Conservation (phyloP, 2,797 vertebrate genomes). For the Merluccius polli region DNA sequence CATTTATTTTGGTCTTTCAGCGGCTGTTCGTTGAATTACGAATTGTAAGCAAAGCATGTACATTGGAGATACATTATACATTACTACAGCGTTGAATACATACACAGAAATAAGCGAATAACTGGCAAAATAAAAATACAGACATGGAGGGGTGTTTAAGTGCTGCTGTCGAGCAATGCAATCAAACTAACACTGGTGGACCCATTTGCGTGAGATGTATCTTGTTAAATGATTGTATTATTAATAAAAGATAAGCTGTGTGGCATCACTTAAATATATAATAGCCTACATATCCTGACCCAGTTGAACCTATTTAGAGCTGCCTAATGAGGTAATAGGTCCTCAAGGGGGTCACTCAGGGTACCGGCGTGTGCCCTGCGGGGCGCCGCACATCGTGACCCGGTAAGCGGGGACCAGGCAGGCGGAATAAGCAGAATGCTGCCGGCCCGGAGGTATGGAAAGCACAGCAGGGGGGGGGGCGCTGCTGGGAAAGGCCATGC, state of each 20-base stretch:
- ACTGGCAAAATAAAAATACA: too few species aligned
- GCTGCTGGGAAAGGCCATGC: not conserved
- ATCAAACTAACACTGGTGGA: not conserved
- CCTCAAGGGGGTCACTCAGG: not conserved
- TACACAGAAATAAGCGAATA: not conserved
- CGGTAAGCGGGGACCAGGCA: not conserved
- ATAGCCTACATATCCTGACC: not conserved
- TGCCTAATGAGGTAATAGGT: not conserved
- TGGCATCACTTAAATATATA: not conserved
- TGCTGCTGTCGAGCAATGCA: not conserved
- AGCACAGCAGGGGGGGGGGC: not conserved
- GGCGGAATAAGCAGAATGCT: not conserved
- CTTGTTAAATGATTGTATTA: not conserved
- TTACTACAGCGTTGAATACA: not conserved
- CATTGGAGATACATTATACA: not conserved
- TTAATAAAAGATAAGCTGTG: not conserved
- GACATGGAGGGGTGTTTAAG: not conserved
- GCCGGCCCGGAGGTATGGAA: not conserved
- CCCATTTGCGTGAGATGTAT: not conserved
- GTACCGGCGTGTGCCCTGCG: not conserved
- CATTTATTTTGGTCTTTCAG: not conserved
- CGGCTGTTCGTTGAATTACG: not conserved
- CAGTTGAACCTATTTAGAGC: not conserved
- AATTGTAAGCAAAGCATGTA: not conserved
- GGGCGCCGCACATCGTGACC: not conserved